A percentile compares a stretch with the other conserved stretches of the same genome.
phyloP scores from a whole-genome alignment of 2,888 invertebrate genomes.

The Oscheius sp. region DNA sequence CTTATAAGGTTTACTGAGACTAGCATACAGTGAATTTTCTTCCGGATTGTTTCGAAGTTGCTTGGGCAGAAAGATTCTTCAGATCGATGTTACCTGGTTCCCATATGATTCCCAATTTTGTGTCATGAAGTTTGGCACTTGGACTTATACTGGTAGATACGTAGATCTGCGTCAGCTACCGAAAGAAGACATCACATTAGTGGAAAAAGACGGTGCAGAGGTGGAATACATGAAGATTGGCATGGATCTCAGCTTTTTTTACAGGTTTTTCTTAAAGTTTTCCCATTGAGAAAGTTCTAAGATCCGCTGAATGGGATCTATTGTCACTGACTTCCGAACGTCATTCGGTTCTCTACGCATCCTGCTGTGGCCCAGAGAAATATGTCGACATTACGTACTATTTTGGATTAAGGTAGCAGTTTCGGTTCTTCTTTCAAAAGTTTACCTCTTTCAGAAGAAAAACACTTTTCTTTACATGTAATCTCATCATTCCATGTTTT shows the following conservation, averaged over 20 bases:
- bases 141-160: slow-evolving; percentile 72
- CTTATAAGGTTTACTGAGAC: no score
- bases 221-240: slow-evolving; percentile 70
- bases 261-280: slow-evolving; percentile 47
- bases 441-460: slow-evolving; percentile 59
- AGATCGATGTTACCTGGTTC: slow-evolving; percentile 73
- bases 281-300: slow-evolving; percentile 35
- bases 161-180: slow-evolving; percentile 66
- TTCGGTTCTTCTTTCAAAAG: not conserved
- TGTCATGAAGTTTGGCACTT: slow-evolving; percentile 73
- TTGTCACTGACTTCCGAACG: slow-evolving; percentile 68
- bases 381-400: slow-evolving; percentile 73
- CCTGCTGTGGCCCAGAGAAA: slow-evolving; percentile 73
- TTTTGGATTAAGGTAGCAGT: slow-evolving; percentile 60
- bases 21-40: no score
- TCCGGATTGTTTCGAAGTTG: no score
- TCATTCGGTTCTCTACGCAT: slow-evolving; percentile 71
- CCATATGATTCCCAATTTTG: slow-evolving; percentile 72
- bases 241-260: slow-evolving; percentile 73
- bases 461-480: slow-evolving; percentile 72
- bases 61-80: not conserved
- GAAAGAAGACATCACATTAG: slow-evolving; percentile 56
- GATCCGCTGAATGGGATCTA: slow-evolving; percentile 74
- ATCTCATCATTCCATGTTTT: slow-evolving; percentile 73
- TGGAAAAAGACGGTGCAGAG: slow-evolving; percentile 58